Evolutionary conservation across 1,140 invertebrate species (phyloP).

Genomic region (Aphelenchoides avenae): DNA sequence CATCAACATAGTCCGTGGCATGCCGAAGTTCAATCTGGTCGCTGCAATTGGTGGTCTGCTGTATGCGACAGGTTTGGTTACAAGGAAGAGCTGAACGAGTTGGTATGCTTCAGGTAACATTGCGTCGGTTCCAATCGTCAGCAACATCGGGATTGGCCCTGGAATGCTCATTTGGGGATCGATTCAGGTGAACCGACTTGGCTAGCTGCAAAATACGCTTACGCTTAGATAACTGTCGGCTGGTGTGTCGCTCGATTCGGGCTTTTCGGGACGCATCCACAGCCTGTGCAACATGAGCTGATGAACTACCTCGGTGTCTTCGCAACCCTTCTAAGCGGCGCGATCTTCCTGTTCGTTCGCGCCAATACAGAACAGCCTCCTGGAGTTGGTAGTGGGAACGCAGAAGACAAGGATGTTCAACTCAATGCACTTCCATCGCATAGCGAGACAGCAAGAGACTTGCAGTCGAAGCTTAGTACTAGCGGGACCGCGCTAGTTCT

Average conservation of each 20-base stretch:
- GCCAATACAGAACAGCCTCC: conserved; percentile 10
- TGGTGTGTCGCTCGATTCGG: conserved; percentile 56
- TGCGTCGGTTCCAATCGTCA: conserved; percentile 22
- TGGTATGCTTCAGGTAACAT: conserved; percentile 16
- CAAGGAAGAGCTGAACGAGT: too few relatives aligned
- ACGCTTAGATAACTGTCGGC: conserved; percentile 47
- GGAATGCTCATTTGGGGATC: conserved; percentile 35
- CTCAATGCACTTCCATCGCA: neutral
- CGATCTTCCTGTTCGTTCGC: conserved; percentile 48
- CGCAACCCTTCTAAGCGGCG: conserved; percentile 47
- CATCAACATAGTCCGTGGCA: conserved; percentile 45
- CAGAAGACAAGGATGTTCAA: conserved; percentile 5
- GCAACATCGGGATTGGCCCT: conserved; percentile 29
- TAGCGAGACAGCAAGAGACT: conserved; percentile 7
- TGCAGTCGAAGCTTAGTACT: neutral
- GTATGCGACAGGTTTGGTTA: conserved; percentile 49
- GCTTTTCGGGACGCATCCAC: conserved; percentile 45
- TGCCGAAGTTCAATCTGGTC: conserved; percentile 45
- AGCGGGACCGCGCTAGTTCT: neutral
- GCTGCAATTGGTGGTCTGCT: conserved; percentile 50
- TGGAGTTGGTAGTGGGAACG: neutral
- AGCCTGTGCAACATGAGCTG: conserved; percentile 31
- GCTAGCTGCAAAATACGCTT: conserved; percentile 1
- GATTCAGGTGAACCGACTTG: conserved; percentile 14
- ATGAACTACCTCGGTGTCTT: conserved; percentile 48